Evolutionary conservation across 2,888 invertebrate genomes (phyloP), one percentile per base, ranked within the genome.

Genomic region (Diarsia rubi): DNA sequence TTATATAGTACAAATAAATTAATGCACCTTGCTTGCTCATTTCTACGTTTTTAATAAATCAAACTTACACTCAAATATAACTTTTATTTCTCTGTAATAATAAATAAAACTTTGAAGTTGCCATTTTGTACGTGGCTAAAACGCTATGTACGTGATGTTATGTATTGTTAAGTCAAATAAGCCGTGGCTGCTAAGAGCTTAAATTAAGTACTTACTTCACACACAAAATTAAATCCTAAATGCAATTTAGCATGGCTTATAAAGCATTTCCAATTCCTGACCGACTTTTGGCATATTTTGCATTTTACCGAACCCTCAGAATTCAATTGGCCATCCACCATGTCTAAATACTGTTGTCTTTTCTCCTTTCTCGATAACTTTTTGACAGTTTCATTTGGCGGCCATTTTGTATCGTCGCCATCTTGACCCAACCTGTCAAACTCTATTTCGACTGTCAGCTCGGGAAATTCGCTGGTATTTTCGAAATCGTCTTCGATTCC

Each of bases 201-300:
- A 14, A 24, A 11, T 6, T 14, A 2, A 2, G 12, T 66, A 78
- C 86, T 84, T 79, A 90, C 91, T 79, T 91, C 91, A 65, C 90
- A 91, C 24, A 91, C 77, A 76, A 84, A 88, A 64, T 90, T 88
- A 24, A 90, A 90, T n/a, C 91, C 91, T n/a, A 91, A 84, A 82
- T 91, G 91, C 24, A 87, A 59, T 76, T 90, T 88, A 0, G 84
- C 90, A 27, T 91, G 91, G 45, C 81, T 88, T 0, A 88, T 78
- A 54, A 91, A 91, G n/a, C 89, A 89, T 0, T 85, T 69, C 91
- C 91, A 91, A 66, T 85, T 89, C 37, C 87, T 86, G 1, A 91
- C 79, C 0, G 82, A 71, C 59, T 84, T 89, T 57, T 88, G 87
- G 71, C 91, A 91, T 45, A 89, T 59, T 69, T 87, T 91, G 71